phyloP scores from a whole-genome alignment of 2,113 vertebrate species.

The Emydura subglobosa region DNA sequence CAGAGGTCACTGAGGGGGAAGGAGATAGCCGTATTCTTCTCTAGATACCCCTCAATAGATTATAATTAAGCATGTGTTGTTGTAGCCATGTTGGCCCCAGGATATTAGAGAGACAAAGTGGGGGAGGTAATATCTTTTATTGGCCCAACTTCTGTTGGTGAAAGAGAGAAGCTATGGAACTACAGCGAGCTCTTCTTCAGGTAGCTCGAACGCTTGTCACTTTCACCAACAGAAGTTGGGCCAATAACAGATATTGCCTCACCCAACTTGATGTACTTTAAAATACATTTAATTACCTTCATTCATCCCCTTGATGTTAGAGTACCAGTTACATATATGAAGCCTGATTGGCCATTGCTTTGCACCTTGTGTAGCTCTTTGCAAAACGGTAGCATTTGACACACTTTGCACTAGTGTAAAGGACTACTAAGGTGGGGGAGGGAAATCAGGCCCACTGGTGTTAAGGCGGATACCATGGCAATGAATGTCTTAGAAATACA shows the following conservation, averaged over 20 bases:
- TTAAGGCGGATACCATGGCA: slow-evolving; percentile 21
- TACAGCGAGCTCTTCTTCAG: no score
- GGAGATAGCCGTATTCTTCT: background rate
- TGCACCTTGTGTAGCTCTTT: background rate
- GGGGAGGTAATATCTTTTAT: no score
- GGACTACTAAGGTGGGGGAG: background rate
- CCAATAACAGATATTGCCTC: no score
- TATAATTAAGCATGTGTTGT: background rate
- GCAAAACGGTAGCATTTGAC: background rate
- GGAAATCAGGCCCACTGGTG: background rate
- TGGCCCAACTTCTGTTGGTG: no score
- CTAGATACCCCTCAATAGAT: accelerated
- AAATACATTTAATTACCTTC: background rate
- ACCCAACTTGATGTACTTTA: no score
- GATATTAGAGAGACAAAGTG: background rate
- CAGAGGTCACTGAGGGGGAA: background rate
- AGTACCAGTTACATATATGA: background rate
- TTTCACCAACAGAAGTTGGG: no score
- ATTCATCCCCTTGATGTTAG: background rate
- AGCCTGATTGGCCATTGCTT: background rate
- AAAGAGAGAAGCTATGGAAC: no score
- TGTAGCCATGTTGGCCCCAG: background rate
- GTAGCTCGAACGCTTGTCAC: no score
- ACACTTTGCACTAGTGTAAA: background rate
- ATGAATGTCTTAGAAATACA: background rate